Conservation (phyloP, 2,888 invertebrate species). For the Drosophila eohydei region DNA sequence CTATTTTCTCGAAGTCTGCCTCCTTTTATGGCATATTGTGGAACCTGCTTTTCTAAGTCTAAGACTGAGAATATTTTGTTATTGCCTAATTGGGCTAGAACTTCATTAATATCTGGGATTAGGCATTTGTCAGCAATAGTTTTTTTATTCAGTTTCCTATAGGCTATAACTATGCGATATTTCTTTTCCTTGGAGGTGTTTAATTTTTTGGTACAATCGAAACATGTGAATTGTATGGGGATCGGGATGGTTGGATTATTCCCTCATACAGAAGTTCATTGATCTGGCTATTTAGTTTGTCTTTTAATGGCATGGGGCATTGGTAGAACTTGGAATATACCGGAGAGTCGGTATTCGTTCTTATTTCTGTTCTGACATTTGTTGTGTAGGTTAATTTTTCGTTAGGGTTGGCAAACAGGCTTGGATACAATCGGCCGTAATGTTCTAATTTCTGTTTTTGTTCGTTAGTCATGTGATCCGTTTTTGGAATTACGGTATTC, state of each 20-base stretch:
- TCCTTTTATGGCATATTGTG: too few relatives aligned
- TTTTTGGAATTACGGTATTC: neutral
- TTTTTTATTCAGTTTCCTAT: neutral
- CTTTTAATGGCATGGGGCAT: neutral
- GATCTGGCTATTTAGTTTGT: neutral
- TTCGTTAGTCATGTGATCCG: neutral
- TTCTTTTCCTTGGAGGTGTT: neutral
- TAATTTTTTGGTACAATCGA: neutral
- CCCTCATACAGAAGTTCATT: neutral
- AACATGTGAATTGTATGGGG: neutral
- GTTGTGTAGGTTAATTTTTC: neutral
- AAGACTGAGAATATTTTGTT: too few relatives aligned
- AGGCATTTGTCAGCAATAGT: neutral
- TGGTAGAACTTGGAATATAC: neutral
- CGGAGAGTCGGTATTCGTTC: neutral
- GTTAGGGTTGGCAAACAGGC: neutral
- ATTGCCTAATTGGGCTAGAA: neutral
- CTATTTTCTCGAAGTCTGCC: too few relatives aligned
- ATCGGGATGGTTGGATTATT: neutral
- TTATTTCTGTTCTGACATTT: neutral
- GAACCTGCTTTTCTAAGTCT: too few relatives aligned
- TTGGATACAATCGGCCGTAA: neutral
- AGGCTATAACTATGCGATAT: neutral
- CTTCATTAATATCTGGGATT: neutral
- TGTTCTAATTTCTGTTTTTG: neutral